Evolutionary conservation across 2,797 vertebrate genomes (phyloP).

Genomic region (Chiloscyllium punctatum): DNA sequence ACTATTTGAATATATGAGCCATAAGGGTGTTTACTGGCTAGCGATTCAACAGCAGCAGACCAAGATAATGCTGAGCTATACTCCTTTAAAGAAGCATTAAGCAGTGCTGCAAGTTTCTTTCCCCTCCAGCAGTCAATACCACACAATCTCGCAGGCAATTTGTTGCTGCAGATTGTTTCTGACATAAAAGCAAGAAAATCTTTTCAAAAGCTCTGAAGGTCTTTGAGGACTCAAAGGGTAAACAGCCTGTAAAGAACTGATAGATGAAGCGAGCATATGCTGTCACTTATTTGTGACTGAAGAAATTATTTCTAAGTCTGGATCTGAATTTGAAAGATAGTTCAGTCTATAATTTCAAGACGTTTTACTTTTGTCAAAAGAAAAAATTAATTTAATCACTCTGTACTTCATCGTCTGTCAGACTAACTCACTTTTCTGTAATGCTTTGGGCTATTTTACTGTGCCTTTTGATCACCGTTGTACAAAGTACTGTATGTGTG

Average conservation of each 20-base stretch:
- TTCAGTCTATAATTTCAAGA: neutral
- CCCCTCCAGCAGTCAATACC: neutral
- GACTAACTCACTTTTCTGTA: neutral
- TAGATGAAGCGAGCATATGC: neutral
- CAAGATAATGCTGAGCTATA: neutral
- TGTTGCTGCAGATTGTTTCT: neutral
- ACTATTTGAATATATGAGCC: neutral
- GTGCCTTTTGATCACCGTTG: slow-evolving; percentile 15
- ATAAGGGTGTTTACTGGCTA: neutral
- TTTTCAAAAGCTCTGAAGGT: slow-evolving; percentile 9
- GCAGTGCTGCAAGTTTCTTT: neutral
- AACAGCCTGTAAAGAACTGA: slow-evolving; percentile 3
- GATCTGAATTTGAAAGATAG: slow-evolving; percentile 22
- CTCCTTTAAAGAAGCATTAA: neutral
- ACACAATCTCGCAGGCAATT: neutral
- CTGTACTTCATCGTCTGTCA: neutral
- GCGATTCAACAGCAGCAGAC: neutral
- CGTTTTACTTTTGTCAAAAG: neutral
- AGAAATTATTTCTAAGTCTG: slow-evolving; percentile 24
- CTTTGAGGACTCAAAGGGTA: neutral
- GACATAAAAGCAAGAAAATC: neutral
- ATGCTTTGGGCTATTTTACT: slow-evolving; percentile 7
- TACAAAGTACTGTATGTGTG: neutral
- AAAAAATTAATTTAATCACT: neutral
- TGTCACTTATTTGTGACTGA: slow-evolving; percentile 8